Base-by-base conservation (phyloP, 2,888 invertebrate genomes). In the Uropetala carovei region DNA sequence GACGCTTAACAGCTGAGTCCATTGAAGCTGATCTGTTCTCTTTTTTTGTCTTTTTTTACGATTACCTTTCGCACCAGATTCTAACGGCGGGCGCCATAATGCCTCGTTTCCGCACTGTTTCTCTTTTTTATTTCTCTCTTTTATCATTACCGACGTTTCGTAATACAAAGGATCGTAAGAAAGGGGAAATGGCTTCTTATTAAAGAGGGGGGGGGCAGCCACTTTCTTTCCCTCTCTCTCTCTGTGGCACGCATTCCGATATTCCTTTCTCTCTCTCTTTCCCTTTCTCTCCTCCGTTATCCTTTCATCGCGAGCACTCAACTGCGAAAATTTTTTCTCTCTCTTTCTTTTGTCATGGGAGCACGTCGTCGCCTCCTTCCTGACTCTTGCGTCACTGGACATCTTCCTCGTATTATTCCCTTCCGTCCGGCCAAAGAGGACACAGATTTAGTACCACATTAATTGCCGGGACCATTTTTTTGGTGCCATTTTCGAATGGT, bases 241-340 rank as follows among this genome's bases (percentile, higher is more conserved):
- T 68, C n/a, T 68, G 18, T 68, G 68, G 18, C 68, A 68, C 68
- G 68, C 68, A 68, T 68, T 68, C 68, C 68, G 68, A 68, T 68
- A 18, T 68, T 68, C 68, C 68, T 68, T 68, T 68, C 68, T 68
- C 68, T n/a, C 18, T 43, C 43, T 16, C 64, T 64, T 43, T 43
- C 43, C 43, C 43, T 18, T 16, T 64, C 68, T 68, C 68, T 68
- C 68, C 22, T 13, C 11, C 85, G 14, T 22, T n/a, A 9, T 57
- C 22, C 85, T 58, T 58, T 30, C 30, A 18, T 58, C 59, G 59
- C 27, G 22, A 11, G 14, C 57, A 58, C 58, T 68, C 68, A 68
- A n/a, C n/a, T 68, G 68, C 4, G 68, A 68, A 68, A 68, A 9
- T 22, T 10, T 18, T 18, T 43, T 43, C 5, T 43, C 5, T 68